Evolutionary conservation across 2,113 vertebrate species (phyloP).

Genomic region (Notothenia rossii): DNA sequence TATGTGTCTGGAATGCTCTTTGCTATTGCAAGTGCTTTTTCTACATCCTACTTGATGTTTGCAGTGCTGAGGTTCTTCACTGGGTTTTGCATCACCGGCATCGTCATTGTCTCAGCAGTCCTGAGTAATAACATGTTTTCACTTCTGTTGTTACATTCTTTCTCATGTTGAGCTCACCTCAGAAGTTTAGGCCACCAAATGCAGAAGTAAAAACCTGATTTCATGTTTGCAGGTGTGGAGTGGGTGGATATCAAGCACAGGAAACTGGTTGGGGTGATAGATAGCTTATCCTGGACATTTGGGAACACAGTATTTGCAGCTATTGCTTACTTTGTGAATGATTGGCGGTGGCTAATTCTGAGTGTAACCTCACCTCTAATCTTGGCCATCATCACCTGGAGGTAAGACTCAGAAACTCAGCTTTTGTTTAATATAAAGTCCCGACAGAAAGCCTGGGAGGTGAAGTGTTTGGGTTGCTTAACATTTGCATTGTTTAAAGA

Average conservation of each 20-base stretch:
- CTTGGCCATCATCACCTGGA: constrained; percentile 77
- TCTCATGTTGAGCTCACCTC: not conserved
- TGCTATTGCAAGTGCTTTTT: constrained; percentile 78
- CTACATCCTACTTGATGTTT: constrained; percentile 80
- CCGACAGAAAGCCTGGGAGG: too few species aligned
- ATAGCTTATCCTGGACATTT: constrained; percentile 81
- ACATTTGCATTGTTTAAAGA: not conserved
- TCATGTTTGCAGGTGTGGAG: constrained; percentile 78
- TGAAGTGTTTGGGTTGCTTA: not conserved
- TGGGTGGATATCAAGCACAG: constrained; percentile 85
- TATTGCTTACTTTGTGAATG: constrained; percentile 79
- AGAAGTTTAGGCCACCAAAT: not conserved
- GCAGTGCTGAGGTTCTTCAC: constrained; percentile 81
- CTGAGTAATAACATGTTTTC: constrained; percentile 71
- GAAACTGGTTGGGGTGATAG: constrained; percentile 78
- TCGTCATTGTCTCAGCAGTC: constrained; percentile 76
- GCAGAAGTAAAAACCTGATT: not conserved
- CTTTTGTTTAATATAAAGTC: not conserved
- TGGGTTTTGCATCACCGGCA: constrained; percentile 82
- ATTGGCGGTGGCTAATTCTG: constrained; percentile 81
- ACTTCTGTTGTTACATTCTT: not conserved
- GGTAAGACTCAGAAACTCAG: constrained; percentile 62
- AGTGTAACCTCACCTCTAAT: constrained; percentile 74
- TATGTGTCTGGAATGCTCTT: constrained; percentile 74
- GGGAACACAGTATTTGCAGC: constrained; percentile 63